phyloP scores from a whole-genome alignment of 2,113 vertebrate species.

The Misgurnus mizolepis region DNA sequence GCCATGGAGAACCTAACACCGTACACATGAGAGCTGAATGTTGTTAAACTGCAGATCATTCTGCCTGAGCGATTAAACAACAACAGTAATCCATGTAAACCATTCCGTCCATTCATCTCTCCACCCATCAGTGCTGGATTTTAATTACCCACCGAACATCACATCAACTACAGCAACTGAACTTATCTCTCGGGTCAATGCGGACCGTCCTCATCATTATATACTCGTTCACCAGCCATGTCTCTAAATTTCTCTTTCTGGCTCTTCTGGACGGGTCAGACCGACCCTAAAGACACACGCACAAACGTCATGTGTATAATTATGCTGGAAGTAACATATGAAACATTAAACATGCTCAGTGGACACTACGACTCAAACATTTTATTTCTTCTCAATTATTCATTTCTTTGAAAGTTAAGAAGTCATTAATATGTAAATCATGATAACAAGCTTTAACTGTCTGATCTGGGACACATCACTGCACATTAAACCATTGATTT shows the following conservation, averaged over 20 bases:
- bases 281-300: slow-evolving; percentile 89
- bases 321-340: slow-evolving; percentile 92
- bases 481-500: slow-evolving; percentile 51
- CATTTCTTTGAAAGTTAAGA: slow-evolving; percentile 98
- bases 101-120: slow-evolving; percentile 37
- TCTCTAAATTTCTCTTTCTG: slow-evolving; percentile 48
- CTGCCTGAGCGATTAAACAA: not conserved
- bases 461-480: slow-evolving; percentile 83
- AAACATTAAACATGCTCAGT: slow-evolving; percentile 96
- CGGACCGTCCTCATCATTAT: slow-evolving; percentile 76
- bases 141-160: slow-evolving; percentile 83
- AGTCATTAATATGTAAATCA: slow-evolving; percentile 99
- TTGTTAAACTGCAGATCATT: not conserved
- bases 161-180: slow-evolving; percentile 72
- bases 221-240: not conserved
- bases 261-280: slow-evolving; percentile 84
- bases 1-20: too few relatives aligned
- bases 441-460: slow-evolving; percentile 97
- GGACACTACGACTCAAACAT: slow-evolving; percentile 97
- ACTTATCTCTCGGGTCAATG: slow-evolving; percentile 89
- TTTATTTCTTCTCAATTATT: slow-evolving; percentile 99
- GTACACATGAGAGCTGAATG: not conserved
- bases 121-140: slow-evolving; percentile 86
- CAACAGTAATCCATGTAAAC: not conserved
- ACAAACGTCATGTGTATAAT: slow-evolving; percentile 95